Percentiles rank a stretch among this genome's conserved stretches.
These are phyloP conservation scores for Poeciliopsis presidionis DNA, from an alignment of 2,797 vertebrate species.

Conservation along the genomic window DNA sequence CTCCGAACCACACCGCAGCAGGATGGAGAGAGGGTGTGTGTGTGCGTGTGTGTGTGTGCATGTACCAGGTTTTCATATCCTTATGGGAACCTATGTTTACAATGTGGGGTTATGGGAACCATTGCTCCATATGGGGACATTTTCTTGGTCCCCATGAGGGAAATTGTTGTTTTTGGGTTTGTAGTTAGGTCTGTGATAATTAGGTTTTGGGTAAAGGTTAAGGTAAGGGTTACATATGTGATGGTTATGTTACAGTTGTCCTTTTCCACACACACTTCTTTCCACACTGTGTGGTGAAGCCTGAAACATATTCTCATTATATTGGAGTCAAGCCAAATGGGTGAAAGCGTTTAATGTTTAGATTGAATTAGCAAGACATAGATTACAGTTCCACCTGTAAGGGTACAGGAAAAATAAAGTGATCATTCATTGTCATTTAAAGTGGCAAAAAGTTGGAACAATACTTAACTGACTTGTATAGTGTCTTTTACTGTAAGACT, in stretches of 20 bases:
- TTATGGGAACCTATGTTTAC: too few species aligned
- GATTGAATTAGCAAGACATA: not conserved
- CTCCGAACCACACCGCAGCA: constrained; percentile 58
- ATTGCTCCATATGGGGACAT: too few species aligned
- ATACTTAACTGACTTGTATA: constrained; percentile 16
- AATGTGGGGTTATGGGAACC: too few species aligned
- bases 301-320: not conserved
- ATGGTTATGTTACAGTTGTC: not conserved
- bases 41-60: not conserved
- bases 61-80: not conserved
- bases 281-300: not conserved
- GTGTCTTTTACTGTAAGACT: constrained; percentile 21
- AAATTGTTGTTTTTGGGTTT: too few species aligned
- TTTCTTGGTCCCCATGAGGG: too few species aligned
- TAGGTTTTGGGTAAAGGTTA: too few species aligned
- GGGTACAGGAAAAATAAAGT: not conserved
- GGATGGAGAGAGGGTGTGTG: constrained; percentile 16
- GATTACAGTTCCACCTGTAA: not conserved
- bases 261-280: not conserved
- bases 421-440: not conserved
- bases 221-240: too few species aligned
- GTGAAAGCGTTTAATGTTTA: not conserved
- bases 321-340: not conserved
- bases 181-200: too few species aligned
- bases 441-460: constrained; percentile 34